Percentiles rank a stretch among this genome's conserved stretches.
phyloP scores from a whole-genome alignment of 2,797 vertebrate species.

The Enteromius viviparus region DNA sequence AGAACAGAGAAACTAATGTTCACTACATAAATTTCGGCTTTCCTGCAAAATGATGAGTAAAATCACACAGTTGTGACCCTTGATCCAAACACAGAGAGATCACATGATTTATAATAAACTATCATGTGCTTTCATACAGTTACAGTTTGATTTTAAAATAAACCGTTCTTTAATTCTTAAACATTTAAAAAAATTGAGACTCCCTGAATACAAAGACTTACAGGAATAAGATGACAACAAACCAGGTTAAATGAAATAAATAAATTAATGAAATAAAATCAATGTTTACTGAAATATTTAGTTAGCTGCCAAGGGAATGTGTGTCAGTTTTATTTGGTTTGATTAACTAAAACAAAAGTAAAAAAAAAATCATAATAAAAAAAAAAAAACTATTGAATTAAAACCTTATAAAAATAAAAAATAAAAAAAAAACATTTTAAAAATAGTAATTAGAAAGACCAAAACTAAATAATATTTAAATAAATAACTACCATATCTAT shows the following conservation, averaged over 20 bases:
- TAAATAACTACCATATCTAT: neutral
- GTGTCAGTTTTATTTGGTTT: neutral
- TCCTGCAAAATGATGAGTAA: neutral
- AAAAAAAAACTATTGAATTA: too few relatives aligned
- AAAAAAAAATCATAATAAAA: too few relatives aligned
- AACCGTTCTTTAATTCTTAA: neutral
- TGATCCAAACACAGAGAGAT: neutral
- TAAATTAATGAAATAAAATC: neutral
- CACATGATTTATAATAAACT: slow-evolving; percentile 1
- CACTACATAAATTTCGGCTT: neutral
- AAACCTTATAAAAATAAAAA: neutral
- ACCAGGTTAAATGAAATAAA: neutral
- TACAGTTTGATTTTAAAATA: neutral
- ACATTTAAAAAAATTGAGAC: neutral
- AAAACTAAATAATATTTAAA: neutral
- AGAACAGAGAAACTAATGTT: neutral
- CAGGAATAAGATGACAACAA: neutral
- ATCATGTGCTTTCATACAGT: neutral
- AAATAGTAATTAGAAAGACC: neutral
- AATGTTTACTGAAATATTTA: neutral
- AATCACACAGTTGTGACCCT: neutral
- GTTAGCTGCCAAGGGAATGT: neutral
- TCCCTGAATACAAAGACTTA: neutral
- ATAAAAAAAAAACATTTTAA: too few relatives aligned
- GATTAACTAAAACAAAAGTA: neutral